phyloP scores from a whole-genome alignment of 64 coral and sea anemone genomes.

The Stylophora pistillata region DNA sequence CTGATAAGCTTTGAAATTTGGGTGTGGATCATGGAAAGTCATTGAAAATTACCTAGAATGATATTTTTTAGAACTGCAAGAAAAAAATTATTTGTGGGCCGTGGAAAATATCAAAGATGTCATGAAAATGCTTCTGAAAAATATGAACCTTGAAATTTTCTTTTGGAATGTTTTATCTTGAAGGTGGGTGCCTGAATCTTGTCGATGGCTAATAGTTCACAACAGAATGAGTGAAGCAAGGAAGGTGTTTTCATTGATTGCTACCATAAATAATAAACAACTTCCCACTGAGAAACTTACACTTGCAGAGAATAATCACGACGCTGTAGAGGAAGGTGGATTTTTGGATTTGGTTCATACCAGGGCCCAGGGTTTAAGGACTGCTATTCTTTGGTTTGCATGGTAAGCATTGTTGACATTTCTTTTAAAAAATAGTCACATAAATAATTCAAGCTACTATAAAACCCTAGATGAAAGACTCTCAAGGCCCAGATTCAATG shows the following conservation, averaged over 20 bases:
- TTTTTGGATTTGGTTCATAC: conserved; percentile 55
- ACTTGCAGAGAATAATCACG: conserved; percentile 9
- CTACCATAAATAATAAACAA: conserved; percentile 30
- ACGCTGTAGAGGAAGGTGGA: conserved; percentile 9
- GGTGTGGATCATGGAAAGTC: too few relatives aligned
- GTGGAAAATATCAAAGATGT: too few relatives aligned
- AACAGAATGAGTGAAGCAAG: conserved; percentile 25
- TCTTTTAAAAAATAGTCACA: not conserved
- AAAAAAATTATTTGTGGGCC: too few relatives aligned
- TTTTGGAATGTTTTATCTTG: not conserved
- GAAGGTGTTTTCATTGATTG: conserved; percentile 40
- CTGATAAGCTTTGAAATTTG: too few relatives aligned
- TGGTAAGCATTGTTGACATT: conserved; percentile 17
- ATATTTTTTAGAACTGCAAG: too few relatives aligned
- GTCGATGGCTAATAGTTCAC: conserved; percentile 54
- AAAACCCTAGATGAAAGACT: too few relatives aligned
- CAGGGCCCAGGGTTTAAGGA: conserved; percentile 11
- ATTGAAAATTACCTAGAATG: not conserved
- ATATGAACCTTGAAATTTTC: not conserved
- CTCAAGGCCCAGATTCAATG: too few relatives aligned
- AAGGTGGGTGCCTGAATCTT: conserved; percentile 74
- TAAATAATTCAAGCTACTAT: not conserved
- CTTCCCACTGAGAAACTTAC: not conserved
- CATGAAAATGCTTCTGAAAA: not conserved
- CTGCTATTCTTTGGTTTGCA: conserved; percentile 46